Base-by-base conservation (phyloP, 2,113 vertebrate species). In the Rhinogobius similis region DNA sequence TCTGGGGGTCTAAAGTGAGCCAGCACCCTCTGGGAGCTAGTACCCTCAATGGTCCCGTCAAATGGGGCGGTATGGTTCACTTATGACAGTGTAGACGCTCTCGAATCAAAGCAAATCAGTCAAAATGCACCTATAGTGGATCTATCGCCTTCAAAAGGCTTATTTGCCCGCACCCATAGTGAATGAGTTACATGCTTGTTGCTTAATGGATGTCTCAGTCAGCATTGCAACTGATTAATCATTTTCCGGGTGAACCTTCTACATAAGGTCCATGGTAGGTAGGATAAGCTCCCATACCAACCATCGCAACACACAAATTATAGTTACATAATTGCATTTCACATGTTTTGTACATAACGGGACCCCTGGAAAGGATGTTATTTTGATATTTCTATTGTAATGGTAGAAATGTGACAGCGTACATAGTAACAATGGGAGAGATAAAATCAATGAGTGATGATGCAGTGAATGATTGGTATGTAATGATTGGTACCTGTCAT, bases 401-500 rank as follows among this genome's bases (percentile, higher is more conserved):
- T 62, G 10, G 4, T 62, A 39, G 59, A 5, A 8, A 9, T 62
- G 18, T 62, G 59, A 62, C 39, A 20, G 29, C 11, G 32, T 10
- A 20, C 29, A 4, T 62, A 62, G 46, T 7, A 46, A 70, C 39
- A 62, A 32, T 53, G 26, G n/a, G 23, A 62, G 29, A 39, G 32
- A 56, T 63, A 36, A 59, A 52, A 68, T 21, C 1, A 24, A 23
- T 39, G 36, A 39, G 14, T 65, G 63, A 65, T 65, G 39, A 79
- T 50, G 46, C 46, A 21, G 62, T 26, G 61, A 39, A 27, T 64
- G 71, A 76, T 64, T 62, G 68, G 46, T 82, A 90, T n/a, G n/a
- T n/a, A 39, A 27, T 64, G 71, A 76, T 64, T 62, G 68, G 46
- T 82, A 90, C 89, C 89, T 87, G 83, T 72, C 56, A 77, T 70